Evolutionary conservation across 2,113 vertebrate species (phyloP).

Genomic region (Trochalopteron elliotii): DNA sequence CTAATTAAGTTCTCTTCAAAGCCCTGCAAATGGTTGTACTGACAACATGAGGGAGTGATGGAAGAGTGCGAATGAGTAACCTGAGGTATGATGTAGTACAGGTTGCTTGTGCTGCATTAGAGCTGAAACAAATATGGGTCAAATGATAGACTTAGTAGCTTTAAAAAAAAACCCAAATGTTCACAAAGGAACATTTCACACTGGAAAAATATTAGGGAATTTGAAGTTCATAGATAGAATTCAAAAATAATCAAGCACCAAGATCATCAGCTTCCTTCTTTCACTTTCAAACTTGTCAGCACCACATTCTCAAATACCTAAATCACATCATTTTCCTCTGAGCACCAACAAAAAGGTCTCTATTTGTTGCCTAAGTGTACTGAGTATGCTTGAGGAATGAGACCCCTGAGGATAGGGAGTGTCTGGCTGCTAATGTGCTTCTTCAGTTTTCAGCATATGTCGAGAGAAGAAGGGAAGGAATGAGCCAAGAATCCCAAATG

Average conservation of each 20-base stretch:
- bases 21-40: neutral
- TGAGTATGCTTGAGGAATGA: neutral
- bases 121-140: neutral
- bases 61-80: slow-evolving; percentile 14
- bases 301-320: neutral
- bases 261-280: neutral
- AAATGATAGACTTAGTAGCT: neutral
- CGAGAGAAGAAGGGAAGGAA: neutral
- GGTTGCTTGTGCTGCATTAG: neutral
- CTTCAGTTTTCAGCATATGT: neutral
- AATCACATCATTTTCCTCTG: neutral
- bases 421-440: neutral
- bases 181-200: neutral
- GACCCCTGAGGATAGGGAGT: neutral
- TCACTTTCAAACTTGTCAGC: neutral
- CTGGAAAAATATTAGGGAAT: neutral
- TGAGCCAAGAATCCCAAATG: neutral
- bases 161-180: neutral
- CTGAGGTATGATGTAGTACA: neutral
- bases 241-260: neutral
- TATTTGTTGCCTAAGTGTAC: neutral
- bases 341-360: neutral
- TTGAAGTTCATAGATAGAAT: neutral
- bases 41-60: neutral
- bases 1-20: slow-evolving; percentile 2